Evolutionary conservation across 1,140 invertebrate species (phyloP), one percentile per base, ranked within the genome.

Genomic region (Neodiprion fabricii): DNA sequence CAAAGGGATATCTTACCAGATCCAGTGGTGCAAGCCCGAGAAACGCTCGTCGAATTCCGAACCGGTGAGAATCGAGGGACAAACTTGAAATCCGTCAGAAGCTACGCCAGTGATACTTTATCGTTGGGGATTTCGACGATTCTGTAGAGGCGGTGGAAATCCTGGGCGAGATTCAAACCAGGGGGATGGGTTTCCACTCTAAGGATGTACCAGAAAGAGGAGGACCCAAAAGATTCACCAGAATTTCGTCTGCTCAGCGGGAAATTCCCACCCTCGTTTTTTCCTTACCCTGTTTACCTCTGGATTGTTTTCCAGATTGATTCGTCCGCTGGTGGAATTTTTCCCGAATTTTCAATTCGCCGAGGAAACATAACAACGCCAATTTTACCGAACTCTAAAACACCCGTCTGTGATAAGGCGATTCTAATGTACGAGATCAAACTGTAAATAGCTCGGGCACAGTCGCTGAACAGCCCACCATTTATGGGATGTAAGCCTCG

Each of bases 111-210:
- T 61, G 53, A 61, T 12, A 61, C 53, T 61, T 61, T 61, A 61
- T 61, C 53, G 53, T 61, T 61, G 53, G 53, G 53, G 53, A 61
- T 61, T 61, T 61, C 53, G 53, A 61, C 53, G 53, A 61, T 61
- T 61, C 53, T 9, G 11, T 14, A 8, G 9, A 17, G 53, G 53
- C n/a, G 53, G 53, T 2, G 3, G 53, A 61, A 61, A 61, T 61
- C 53, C 53, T 7, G 53, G 53, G n/a, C 53, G 53, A 61, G 53
- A 61, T 61, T 61, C 53, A 61, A 61, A 61, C 11, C 53, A 8
- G 53, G n/a, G n/a, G 53, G 53, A 61, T 61, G 53, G 53, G 53
- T 61, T 11, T 61, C 11, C 11, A n/a, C n/a, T 11, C 11, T 11
- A 11, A 61, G 53, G 53, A 61, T 1, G 11, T 61, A 61, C 53